Conservation (phyloP, 2,113 vertebrate genomes). For the Gadus chalcogrammus region DNA sequence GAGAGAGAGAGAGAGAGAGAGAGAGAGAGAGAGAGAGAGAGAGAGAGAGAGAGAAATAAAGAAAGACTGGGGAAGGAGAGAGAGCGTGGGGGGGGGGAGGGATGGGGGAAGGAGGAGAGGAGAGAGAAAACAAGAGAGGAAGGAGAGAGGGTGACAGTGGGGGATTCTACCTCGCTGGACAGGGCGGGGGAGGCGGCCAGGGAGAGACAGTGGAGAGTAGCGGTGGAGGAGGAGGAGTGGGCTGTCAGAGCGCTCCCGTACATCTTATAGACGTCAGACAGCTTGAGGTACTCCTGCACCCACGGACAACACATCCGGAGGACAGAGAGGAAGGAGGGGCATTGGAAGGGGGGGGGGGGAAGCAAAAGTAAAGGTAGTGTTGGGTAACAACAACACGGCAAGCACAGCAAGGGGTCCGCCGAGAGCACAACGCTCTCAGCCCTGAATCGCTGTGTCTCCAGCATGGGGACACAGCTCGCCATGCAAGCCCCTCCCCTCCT, state of each 20-base stretch:
- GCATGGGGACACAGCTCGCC: too few relatives aligned
- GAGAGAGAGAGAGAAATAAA: not conserved
- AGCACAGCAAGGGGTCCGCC: too few relatives aligned
- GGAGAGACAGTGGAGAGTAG: constrained; percentile 61
- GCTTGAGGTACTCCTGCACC: constrained; percentile 85
- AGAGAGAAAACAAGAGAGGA: not conserved
- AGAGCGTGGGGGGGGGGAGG: not conserved
- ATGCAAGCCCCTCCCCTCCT: too few relatives aligned
- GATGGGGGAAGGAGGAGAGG: not conserved
- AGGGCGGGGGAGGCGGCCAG: constrained; percentile 81
- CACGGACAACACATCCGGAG: constrained; percentile 35
- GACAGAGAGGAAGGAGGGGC: not conserved
- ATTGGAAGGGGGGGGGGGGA: too few relatives aligned
- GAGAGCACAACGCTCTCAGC: too few relatives aligned
- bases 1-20: not conserved
- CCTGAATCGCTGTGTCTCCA: too few relatives aligned
- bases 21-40: constrained; percentile 2
- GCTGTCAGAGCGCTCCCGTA: constrained; percentile 72
- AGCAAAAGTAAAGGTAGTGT: too few relatives aligned
- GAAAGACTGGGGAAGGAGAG: not conserved
- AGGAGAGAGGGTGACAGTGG: constrained; percentile 15
- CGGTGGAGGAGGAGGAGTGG: constrained; percentile 55
- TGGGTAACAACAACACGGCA: too few relatives aligned
- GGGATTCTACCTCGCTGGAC: constrained; percentile 76
- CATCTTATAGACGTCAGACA: constrained; percentile 88